phyloP scores from a whole-genome alignment of 2,888 invertebrate species.

The Tenodera sinensis region DNA sequence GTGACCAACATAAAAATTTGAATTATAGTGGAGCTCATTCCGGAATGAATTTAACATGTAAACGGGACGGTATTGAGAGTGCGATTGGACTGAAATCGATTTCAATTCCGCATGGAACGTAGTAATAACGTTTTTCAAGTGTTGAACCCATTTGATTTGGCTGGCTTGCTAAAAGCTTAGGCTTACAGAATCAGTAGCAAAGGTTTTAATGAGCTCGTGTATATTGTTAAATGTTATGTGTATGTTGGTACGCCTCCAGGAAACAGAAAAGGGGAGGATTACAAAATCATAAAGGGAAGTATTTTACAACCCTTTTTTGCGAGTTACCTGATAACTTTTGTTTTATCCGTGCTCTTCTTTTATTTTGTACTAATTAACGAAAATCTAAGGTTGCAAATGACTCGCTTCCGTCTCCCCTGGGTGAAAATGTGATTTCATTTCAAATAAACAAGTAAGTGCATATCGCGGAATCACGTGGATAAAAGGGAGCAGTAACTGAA shows the following conservation, averaged over 20 bases:
- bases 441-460: not conserved
- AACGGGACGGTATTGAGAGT: too few species aligned
- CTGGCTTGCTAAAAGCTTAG: too few species aligned
- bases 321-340: not conserved
- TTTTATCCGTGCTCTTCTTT: not conserved
- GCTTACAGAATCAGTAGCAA: too few species aligned
- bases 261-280: too few species aligned
- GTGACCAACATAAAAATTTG: too few species aligned
- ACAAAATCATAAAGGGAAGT: not conserved
- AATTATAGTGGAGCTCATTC: too few species aligned
- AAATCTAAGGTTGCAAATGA: not conserved
- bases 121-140: too few species aligned
- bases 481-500: not conserved
- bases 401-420: not conserved
- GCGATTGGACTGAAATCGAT: too few species aligned
- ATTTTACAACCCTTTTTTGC: not conserved
- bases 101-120: too few species aligned
- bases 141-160: too few species aligned
- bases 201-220: not conserved
- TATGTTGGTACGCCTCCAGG: not conserved
- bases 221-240: not conserved
- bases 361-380: not conserved
- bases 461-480: not conserved
- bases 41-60: too few species aligned
- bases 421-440: not conserved